Percentiles rank a stretch among this genome's conserved stretches.
phyloP scores from a whole-genome alignment of 1,140 invertebrate genomes.

The Hyles euphorbiae region DNA sequence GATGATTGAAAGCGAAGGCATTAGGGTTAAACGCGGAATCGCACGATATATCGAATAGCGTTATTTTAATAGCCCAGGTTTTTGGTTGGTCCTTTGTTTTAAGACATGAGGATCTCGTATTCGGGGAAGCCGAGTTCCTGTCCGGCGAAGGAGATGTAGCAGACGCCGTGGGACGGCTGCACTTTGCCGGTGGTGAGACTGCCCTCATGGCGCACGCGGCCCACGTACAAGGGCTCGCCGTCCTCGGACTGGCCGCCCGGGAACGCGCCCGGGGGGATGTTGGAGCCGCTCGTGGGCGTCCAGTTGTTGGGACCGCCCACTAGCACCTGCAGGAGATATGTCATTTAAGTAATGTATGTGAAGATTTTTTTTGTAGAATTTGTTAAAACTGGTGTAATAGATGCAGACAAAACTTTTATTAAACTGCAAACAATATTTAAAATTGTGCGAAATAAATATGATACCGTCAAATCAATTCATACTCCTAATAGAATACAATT shows the following conservation, averaged over 20 bases:
- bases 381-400: too few species aligned
- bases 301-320: slow-evolving; percentile 78
- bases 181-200: slow-evolving; percentile 84
- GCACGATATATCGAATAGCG: too few species aligned
- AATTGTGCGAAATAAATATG: too few species aligned
- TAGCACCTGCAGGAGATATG: slow-evolving; percentile 70
- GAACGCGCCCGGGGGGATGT: slow-evolving; percentile 83
- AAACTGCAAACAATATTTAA: too few species aligned
- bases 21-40: too few species aligned
- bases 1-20: too few species aligned
- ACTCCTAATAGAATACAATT: too few species aligned
- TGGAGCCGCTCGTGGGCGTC: slow-evolving; percentile 77
- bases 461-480: too few species aligned
- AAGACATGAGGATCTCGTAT: slow-evolving; percentile 82
- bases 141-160: slow-evolving; percentile 84
- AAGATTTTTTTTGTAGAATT: too few species aligned
- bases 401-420: too few species aligned
- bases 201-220: slow-evolving; percentile 81
- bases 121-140: slow-evolving; percentile 83
- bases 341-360: too few species aligned
- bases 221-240: slow-evolving; percentile 84
- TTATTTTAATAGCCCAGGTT: too few species aligned
- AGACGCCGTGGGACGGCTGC: slow-evolving; percentile 78
- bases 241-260: slow-evolving; percentile 84
- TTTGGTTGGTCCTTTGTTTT: slow-evolving; percentile 15